Conservation (phyloP, 2,888 invertebrate genomes). For the Litoditis marina region DNA sequence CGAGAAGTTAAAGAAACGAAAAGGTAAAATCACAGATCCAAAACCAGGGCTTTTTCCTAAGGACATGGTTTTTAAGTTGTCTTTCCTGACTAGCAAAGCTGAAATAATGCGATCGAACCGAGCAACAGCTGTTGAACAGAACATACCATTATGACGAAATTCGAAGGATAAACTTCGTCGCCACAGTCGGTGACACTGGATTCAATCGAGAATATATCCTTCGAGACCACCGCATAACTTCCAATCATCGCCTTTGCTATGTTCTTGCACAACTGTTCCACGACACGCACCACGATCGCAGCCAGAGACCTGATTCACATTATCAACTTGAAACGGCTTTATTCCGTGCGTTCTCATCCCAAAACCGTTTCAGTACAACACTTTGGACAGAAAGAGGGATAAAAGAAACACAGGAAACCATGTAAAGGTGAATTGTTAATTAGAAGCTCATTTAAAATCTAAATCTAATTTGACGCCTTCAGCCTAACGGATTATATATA, state of each 20-base stretch:
- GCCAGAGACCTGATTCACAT: constrained; percentile 71
- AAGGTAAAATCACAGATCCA: no score
- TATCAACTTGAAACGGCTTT: neutral
- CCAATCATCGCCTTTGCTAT: constrained; percentile 68
- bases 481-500: no score
- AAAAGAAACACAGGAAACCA: neutral
- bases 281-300: constrained; percentile 75
- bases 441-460: no score
- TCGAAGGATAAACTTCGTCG: constrained; percentile 47
- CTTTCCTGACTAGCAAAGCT: no score
- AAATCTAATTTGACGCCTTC: no score
- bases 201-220: neutral
- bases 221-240: constrained; percentile 23
- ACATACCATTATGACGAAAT: constrained; percentile 48
- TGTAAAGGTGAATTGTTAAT: neutral
- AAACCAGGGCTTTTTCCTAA: no score
- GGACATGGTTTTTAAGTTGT: no score
- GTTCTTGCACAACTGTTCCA: constrained; percentile 77
- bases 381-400: neutral
- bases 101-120: no score
- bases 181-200: no score
- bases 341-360: no score
- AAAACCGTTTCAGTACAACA: neutral
- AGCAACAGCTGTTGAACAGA: no score
- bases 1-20: no score